A percentile compares a stretch with the other conserved stretches of the same genome.
These are phyloP conservation scores for Drosophila ogumai DNA, from an alignment of 1,140 invertebrate species.

Conservation along the genomic window DNA sequence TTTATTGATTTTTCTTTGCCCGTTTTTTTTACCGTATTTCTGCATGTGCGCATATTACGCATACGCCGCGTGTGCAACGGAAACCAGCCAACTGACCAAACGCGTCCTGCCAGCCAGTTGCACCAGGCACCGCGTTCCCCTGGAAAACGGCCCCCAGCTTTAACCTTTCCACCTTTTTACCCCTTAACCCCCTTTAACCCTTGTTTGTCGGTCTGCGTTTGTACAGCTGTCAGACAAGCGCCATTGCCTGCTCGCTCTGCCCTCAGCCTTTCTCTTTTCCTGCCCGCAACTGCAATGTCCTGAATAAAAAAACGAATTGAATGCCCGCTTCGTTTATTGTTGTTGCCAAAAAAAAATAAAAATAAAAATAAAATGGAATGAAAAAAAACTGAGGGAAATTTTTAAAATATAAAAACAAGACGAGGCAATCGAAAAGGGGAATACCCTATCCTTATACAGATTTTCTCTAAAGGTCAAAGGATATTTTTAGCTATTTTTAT, in stretches of 20 bases:
- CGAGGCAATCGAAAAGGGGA: background rate
- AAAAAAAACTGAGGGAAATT: slow-evolving; percentile 7
- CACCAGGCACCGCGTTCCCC: background rate
- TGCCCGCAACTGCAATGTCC: slow-evolving; percentile 34
- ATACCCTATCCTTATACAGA: background rate
- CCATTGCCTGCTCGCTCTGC: slow-evolving; percentile 35
- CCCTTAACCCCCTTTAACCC: slow-evolving; percentile 1
- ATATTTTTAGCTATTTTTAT: background rate
- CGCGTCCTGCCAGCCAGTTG: slow-evolving; percentile 59
- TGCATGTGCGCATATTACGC: slow-evolving; percentile 71
- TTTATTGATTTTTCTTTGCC: slow-evolving; percentile 73
- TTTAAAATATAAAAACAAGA: slow-evolving; percentile 10
- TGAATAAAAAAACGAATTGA: background rate
- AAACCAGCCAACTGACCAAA: slow-evolving; percentile 78
- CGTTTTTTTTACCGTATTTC: slow-evolving; percentile 35
- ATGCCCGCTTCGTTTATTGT: slow-evolving; percentile 26
- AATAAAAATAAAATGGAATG: background rate
- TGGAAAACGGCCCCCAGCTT: background rate
- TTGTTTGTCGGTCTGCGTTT: slow-evolving; percentile 70
- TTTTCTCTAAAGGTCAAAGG: background rate
- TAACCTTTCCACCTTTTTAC: background rate
- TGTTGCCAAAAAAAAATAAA: slow-evolving; percentile 28
- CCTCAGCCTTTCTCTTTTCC: background rate
- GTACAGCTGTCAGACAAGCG: slow-evolving; percentile 70
- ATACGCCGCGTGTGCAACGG: slow-evolving; percentile 75